Evolutionary conservation across 2,888 invertebrate genomes (phyloP).

Genomic region (Halictus quadricinctus): DNA sequence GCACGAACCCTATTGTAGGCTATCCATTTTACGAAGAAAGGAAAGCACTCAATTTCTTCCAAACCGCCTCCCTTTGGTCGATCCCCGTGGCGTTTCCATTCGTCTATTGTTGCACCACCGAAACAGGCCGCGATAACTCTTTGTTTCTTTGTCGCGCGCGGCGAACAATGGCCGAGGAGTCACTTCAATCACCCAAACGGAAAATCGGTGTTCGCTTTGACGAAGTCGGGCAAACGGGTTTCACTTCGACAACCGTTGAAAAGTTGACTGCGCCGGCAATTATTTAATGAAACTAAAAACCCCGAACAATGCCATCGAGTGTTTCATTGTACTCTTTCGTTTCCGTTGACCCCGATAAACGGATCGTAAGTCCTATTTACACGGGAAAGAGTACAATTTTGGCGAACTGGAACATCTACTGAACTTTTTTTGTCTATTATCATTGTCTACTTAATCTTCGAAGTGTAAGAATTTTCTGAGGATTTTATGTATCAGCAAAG

Average conservation of each 20-base stretch:
- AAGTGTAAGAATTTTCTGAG: too few species aligned
- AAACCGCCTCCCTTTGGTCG: background rate
- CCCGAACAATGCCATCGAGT: background rate
- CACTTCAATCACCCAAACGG: conserved; percentile 9
- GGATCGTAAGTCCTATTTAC: background rate
- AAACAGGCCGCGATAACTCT: conserved; percentile 13
- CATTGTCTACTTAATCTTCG: too few species aligned
- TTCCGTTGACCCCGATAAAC: background rate
- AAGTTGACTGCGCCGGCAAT: background rate
- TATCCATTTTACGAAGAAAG: background rate
- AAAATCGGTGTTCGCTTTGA: conserved; percentile 14
- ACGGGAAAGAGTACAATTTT: background rate
- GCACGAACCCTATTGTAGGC: background rate
- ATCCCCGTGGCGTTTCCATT: conserved; percentile 3
- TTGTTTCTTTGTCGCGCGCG: conserved; percentile 11
- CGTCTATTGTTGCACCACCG: background rate
- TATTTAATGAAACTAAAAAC: background rate
- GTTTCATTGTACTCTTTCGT: background rate
- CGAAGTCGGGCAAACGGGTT: background rate
- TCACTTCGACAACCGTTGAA: background rate
- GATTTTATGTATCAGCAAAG: too few species aligned
- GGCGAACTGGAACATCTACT: too few species aligned
- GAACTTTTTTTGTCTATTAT: too few species aligned
- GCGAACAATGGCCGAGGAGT: background rate
- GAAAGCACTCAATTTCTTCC: conserved; percentile 6